Evolutionary conservation across 1,140 invertebrate genomes (phyloP).

Genomic region (Holotrichia oblita): DNA sequence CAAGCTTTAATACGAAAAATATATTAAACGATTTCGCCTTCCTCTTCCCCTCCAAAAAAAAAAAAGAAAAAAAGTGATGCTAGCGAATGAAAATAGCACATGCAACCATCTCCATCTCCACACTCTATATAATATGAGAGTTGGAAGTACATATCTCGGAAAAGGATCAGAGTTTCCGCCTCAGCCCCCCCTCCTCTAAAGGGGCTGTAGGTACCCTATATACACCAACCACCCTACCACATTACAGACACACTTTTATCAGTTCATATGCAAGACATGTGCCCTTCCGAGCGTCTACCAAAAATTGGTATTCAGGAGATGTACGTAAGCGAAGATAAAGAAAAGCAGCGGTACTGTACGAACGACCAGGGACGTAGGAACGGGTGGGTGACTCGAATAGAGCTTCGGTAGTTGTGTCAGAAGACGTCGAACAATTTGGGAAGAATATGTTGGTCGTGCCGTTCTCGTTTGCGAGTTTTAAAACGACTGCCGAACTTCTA

Average conservation of each 20-base stretch:
- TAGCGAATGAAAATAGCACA: too few relatives aligned
- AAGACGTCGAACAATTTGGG: background rate
- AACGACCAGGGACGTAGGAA: background rate
- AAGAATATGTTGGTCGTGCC: too few relatives aligned
- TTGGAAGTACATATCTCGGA: too few relatives aligned
- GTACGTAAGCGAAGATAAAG: background rate
- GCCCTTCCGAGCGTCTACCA: background rate
- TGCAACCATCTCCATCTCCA: too few relatives aligned
- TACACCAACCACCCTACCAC: background rate
- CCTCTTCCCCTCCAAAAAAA: too few relatives aligned
- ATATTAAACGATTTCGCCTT: too few relatives aligned
- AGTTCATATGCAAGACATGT: slow-evolving; percentile 2
- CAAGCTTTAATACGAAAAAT: too few relatives aligned
- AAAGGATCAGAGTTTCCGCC: too few relatives aligned
- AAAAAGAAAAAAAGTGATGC: too few relatives aligned
- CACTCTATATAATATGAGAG: too few relatives aligned
- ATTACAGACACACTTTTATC: background rate
- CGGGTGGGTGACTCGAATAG: background rate
- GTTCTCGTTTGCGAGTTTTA: background rate
- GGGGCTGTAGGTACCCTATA: too few relatives aligned
- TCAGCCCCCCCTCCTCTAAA: too few relatives aligned
- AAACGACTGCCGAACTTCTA: background rate
- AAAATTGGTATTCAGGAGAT: background rate
- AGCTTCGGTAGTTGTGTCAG: background rate
- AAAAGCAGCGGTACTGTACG: background rate